Conservation (phyloP, 2,113 vertebrate genomes). For the Entomyzon cyanotis region DNA sequence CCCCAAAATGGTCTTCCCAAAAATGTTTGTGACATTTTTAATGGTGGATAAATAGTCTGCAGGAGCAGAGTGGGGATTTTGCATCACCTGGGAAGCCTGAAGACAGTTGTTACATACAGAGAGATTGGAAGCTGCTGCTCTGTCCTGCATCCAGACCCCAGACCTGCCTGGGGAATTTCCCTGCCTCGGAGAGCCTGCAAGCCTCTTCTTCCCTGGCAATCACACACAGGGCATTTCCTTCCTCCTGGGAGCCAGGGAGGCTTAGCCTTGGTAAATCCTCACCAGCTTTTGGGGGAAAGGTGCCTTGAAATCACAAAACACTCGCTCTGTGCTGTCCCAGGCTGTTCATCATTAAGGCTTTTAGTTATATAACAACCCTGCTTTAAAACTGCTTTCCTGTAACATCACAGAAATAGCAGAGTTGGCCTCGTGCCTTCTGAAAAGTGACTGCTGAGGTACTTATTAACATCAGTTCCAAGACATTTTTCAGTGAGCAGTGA, state of each 20-base stretch:
- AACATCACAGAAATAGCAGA: neutral
- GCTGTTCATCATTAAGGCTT: neutral
- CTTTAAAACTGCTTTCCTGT: neutral
- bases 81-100: neutral
- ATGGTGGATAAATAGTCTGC: neutral
- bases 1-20: fast-evolving
- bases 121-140: neutral
- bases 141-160: neutral
- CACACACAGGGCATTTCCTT: neutral
- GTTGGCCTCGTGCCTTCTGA: neutral
- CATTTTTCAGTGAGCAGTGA: constrained; percentile 1
- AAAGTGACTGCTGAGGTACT: constrained; percentile 29
- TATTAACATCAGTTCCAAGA: constrained; percentile 7
- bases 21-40: neutral
- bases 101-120: neutral
- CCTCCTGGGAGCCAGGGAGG: neutral
- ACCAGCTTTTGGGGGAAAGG: neutral
- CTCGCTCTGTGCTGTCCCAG: neutral
- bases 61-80: neutral
- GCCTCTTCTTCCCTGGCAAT: neutral
- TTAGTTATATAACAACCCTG: neutral
- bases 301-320: neutral
- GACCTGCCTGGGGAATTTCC: neutral
- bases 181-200: neutral
- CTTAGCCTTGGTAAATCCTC: neutral